Evolutionary conservation across 2,113 vertebrate species (phyloP).

Genomic region (Myanophis thanlyinensis): DNA sequence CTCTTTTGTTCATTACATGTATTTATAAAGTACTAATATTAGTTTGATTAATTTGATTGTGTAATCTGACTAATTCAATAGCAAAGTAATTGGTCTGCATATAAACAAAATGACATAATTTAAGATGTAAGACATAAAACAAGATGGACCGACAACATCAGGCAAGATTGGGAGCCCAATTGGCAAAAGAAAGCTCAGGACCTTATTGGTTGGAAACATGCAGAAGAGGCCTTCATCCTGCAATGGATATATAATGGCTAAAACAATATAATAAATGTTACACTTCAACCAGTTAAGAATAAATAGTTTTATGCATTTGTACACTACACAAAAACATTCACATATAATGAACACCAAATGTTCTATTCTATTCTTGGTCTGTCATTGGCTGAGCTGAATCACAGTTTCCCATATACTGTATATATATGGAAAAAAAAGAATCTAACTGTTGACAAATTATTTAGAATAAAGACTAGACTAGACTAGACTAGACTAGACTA

Average conservation of each 20-base stretch:
- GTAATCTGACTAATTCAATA: not conserved
- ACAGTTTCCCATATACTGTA: not conserved
- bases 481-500: no score
- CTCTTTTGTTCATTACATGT: not conserved
- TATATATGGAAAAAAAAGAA: no score
- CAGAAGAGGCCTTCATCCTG: not conserved
- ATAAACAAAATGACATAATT: not conserved
- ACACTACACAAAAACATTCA: not conserved
- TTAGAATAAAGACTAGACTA: no score
- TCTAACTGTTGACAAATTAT: no score
- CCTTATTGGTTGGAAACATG: not conserved
- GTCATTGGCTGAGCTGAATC: not conserved
- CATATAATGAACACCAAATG: not conserved
- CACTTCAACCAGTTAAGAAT: not conserved
- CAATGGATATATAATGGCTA: not conserved
- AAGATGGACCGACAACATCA: not conserved
- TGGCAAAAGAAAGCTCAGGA: not conserved
- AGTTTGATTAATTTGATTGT: not conserved
- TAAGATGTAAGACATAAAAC: not conserved
- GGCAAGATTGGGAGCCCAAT: not conserved
- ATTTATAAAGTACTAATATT: not conserved
- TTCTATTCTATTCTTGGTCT: no score
- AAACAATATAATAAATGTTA: not conserved
- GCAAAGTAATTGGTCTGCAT: not conserved
- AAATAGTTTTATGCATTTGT: not conserved